These are phyloP conservation scores for Camponotus floridanus DNA, from an alignment of 1,140 invertebrate species.

Conservation along the genomic window DNA sequence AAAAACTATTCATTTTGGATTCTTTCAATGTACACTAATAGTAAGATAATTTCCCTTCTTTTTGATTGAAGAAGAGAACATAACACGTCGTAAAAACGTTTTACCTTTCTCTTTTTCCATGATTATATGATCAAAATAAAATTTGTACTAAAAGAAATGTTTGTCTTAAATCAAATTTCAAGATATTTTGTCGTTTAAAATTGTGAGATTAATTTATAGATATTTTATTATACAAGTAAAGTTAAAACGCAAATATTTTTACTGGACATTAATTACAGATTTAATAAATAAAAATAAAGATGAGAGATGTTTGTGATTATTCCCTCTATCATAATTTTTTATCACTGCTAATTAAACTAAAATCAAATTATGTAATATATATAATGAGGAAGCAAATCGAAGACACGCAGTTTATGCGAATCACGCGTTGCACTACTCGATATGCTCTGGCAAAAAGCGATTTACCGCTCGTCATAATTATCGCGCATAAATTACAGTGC, in stretches of 20 bases:
- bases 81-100: background rate
- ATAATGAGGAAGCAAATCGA: background rate
- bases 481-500: constrained; percentile 47
- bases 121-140: background rate
- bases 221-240: background rate
- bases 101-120: too few relatives aligned
- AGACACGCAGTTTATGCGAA: background rate
- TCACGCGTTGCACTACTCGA: background rate
- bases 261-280: background rate
- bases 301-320: too few relatives aligned
- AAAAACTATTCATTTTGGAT: background rate
- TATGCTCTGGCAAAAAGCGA: background rate
- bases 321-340: background rate
- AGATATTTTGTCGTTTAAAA: background rate
- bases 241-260: background rate
- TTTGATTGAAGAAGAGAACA: background rate
- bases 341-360: background rate
- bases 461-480: constrained; percentile 43
- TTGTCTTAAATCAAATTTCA: background rate
- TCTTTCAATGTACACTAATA: background rate
- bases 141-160: background rate
- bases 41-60: background rate
- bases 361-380: background rate
- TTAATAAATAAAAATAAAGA: constrained; percentile 3
- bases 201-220: background rate